Conservation (phyloP, 2,113 vertebrate species). For the Pundamilia nyererei region DNA sequence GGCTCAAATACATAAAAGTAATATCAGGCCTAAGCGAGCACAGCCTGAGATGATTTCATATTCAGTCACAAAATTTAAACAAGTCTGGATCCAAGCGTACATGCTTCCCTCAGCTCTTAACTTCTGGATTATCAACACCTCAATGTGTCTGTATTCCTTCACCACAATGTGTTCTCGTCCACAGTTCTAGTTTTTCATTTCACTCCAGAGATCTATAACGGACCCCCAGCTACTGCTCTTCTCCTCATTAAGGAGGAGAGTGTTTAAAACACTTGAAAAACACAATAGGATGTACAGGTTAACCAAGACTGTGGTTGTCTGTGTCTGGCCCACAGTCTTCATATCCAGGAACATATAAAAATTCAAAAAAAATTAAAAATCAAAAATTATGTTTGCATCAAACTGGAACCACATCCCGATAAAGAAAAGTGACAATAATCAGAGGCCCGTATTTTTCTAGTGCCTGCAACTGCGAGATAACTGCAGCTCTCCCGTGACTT, state of each 20-base stretch:
- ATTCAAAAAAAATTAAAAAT: rapidly evolving
- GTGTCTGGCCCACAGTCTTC: not conserved
- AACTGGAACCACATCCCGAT: not conserved
- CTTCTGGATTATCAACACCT: not conserved
- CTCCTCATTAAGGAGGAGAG: not conserved
- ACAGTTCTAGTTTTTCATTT: not conserved
- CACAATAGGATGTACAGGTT: not conserved
- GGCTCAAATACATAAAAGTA: not conserved
- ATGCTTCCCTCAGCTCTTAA: not conserved
- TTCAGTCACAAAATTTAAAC: slow-evolving; percentile 10
- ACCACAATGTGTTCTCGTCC: not conserved
- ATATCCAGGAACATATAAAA: not conserved
- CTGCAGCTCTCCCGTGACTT: not conserved
- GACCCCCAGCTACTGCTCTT: not conserved
- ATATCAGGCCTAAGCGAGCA: not conserved
- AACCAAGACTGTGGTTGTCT: not conserved
- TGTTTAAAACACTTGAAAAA: not conserved
- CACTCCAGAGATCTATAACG: not conserved
- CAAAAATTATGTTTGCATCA: not conserved
- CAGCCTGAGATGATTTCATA: not conserved
- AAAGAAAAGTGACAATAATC: not conserved
- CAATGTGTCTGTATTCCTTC: not conserved
- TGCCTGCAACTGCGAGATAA: not conserved
- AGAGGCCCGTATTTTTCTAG: not conserved
- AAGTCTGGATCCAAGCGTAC: not conserved